phyloP scores from a whole-genome alignment of 2,797 vertebrate genomes.

The Scarus forsteni region DNA sequence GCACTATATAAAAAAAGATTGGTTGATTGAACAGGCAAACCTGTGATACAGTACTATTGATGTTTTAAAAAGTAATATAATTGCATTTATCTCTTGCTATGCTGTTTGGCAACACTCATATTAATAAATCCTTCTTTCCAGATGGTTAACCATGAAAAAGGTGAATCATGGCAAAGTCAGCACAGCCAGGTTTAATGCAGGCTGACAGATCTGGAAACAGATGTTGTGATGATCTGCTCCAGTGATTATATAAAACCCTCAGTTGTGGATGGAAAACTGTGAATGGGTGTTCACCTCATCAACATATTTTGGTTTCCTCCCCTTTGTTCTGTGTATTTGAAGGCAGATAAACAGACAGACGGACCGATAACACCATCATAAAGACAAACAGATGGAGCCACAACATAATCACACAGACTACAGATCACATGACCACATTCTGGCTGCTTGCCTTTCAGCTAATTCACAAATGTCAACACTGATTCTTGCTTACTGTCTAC shows the following conservation, averaged over 20 bases:
- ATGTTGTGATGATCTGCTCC: slow-evolving; percentile 33
- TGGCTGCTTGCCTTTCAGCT: slow-evolving; percentile 16
- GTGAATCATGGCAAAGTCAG: slow-evolving; percentile 24
- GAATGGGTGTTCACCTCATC: slow-evolving; percentile 5
- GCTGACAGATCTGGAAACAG: not conserved
- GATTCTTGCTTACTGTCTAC: not conserved
- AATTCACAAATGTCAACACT: slow-evolving; percentile 10
- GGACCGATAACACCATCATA: slow-evolving; percentile 32
- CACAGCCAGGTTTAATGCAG: not conserved
- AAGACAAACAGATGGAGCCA: slow-evolving; percentile 50
- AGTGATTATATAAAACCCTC: slow-evolving; percentile 10
- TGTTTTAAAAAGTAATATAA: too few species aligned
- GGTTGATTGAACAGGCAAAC: too few species aligned
- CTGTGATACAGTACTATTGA: too few species aligned
- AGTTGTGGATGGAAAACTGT: slow-evolving; percentile 11
- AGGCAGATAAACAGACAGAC: slow-evolving; percentile 24
- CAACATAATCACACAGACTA: slow-evolving; percentile 32
- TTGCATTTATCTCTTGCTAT: not conserved
- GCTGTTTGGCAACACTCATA: slow-evolving; percentile 2
- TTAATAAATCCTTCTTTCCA: slow-evolving; percentile 27
- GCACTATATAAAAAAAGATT: too few species aligned
- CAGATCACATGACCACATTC: slow-evolving; percentile 3
- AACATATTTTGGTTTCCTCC: slow-evolving; percentile 17
- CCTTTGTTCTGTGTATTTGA: slow-evolving; percentile 31
- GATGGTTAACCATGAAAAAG: slow-evolving; percentile 7